Percentiles rank a stretch among this genome's conserved stretches.
Conservation (phyloP, 2,797 vertebrate species). For the Megalops cyprinoides region DNA sequence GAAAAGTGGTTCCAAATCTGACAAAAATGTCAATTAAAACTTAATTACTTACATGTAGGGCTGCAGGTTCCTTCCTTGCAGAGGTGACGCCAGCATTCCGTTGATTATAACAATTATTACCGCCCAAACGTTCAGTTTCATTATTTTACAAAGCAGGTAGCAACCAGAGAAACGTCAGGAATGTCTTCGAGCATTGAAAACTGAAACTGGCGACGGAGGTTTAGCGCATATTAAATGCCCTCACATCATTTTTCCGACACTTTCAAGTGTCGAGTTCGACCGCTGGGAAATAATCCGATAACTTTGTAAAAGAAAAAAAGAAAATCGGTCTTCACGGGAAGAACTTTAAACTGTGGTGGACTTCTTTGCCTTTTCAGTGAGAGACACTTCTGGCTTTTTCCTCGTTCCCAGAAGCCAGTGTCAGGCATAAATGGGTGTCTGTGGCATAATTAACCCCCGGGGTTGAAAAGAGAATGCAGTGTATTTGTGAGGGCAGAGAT, state of each 20-base stretch:
- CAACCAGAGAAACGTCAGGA: neutral
- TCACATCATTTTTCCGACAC: neutral
- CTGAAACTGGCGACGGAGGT: neutral
- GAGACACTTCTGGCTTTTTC: neutral
- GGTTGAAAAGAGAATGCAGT: conserved; percentile 3
- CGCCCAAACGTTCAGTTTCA: conserved; percentile 55
- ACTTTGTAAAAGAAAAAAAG: neutral
- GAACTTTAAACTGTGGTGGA: neutral
- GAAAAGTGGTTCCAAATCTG: neutral
- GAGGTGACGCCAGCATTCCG: conserved; percentile 49
- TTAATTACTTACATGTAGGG: conserved; percentile 76
- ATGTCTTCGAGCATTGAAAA: neutral
- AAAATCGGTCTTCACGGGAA: neutral
- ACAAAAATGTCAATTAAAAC: neutral
- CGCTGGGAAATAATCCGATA: neutral
- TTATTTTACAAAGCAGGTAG: conserved; percentile 38
- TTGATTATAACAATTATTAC: conserved; percentile 64
- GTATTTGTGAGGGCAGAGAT: neutral
- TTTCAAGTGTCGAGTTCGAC: neutral
- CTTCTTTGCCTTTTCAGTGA: neutral
- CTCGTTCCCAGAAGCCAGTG: neutral
- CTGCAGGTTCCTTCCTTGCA: conserved; percentile 65
- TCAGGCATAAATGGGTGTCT: neutral
- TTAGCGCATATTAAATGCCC: neutral
- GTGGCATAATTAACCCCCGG: neutral